Evolutionary conservation across 2,113 vertebrate species (phyloP).

Genomic region (Oreochromis niloticus): DNA sequence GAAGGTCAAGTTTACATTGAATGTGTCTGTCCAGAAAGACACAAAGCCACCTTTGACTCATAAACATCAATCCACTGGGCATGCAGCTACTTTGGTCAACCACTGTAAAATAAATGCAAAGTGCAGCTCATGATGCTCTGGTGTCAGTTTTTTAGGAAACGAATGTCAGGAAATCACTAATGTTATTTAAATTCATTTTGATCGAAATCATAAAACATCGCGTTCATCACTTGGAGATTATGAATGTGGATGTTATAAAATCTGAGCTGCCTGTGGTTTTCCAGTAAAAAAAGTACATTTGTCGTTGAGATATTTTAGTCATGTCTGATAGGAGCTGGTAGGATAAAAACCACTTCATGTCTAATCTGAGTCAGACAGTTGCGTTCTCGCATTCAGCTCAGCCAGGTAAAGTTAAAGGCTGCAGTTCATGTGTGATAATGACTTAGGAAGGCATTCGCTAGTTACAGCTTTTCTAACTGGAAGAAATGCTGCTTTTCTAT

Average conservation of each 20-base stretch:
- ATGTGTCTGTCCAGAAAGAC: background rate
- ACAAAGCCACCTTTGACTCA: background rate
- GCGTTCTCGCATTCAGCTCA: background rate
- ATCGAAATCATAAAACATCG: background rate
- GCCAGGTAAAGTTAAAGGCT: background rate
- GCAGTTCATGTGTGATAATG: background rate
- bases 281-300: background rate
- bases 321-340: background rate
- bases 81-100: background rate
- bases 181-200: background rate
- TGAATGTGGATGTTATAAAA: background rate
- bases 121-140: background rate
- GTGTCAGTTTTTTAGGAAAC: background rate
- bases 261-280: background rate
- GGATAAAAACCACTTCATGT: background rate
- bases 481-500: background rate
- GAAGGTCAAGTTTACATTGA: conserved; percentile 27
- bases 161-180: background rate
- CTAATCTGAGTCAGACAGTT: background rate
- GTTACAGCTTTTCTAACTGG: background rate
- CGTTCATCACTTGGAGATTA: background rate
- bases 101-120: background rate
- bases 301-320: background rate
- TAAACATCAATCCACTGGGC: background rate
- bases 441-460: background rate